A percentile compares a stretch with the other conserved stretches of the same genome.
phyloP scores from a whole-genome alignment of 2,888 invertebrate genomes.

The Polietes domitor region DNA sequence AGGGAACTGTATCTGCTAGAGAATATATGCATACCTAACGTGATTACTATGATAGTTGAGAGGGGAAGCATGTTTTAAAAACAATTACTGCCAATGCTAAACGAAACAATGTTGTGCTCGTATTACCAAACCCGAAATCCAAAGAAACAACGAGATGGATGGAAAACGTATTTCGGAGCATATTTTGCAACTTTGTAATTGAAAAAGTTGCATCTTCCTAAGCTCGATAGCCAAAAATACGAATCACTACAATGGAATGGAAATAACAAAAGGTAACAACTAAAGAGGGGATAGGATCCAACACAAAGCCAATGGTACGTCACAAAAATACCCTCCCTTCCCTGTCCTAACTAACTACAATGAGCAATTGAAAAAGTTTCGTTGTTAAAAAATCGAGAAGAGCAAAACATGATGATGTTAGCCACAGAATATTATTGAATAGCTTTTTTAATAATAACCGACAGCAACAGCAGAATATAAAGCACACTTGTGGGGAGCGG shows the following conservation, averaged over 20 bases:
- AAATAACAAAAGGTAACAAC: too few relatives aligned
- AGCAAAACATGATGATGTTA: background rate
- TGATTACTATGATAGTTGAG: background rate
- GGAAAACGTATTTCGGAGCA: background rate
- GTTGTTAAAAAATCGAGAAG: background rate
- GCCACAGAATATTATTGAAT: background rate
- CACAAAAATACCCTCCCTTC: too few relatives aligned
- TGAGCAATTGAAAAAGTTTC: slow-evolving; percentile 8
- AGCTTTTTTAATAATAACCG: slow-evolving; percentile 22
- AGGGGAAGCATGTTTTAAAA: background rate
- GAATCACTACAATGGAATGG: too few relatives aligned
- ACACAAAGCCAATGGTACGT: too few relatives aligned
- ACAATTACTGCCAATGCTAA: background rate
- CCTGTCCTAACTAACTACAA: background rate
- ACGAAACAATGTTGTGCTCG: background rate
- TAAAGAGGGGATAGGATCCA: background rate
- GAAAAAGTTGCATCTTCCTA: slow-evolving; percentile 10
- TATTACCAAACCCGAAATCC: background rate
- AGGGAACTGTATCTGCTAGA: background rate
- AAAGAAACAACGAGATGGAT: background rate
- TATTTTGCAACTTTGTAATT: slow-evolving; percentile 18
- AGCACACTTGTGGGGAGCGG: background rate
- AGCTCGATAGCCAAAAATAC: too few relatives aligned
- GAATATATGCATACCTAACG: background rate
- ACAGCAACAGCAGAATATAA: background rate